Evolutionary conservation across 2,113 vertebrate species (phyloP), one percentile per base, ranked within the genome.

Genomic region (Ailurus styani): DNA sequence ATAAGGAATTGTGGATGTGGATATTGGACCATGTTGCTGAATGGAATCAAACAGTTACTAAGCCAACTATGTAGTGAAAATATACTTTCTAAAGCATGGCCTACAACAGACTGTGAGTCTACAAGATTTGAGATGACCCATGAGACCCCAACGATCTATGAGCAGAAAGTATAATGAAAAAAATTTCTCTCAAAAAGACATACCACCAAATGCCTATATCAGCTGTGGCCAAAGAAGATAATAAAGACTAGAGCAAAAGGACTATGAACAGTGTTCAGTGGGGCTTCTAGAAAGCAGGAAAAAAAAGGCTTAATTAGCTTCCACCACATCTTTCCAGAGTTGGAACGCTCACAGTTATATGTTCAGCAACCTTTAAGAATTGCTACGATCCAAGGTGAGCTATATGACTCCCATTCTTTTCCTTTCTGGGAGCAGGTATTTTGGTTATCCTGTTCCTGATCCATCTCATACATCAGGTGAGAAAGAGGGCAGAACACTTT

Each of bases 381-480:
- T 60, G 23, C 14, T 87, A 54, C 54, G 78, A 90, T 14, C 12
- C 29, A 45, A 11, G 40, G 15, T 75, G 40, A 70, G 1, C 21
- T 55, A n/a, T 34, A 27, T 7, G 4, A 78, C 0, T 60, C 15
- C 17, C 27, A 40, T 17, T 54, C 13, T 68, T 75, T 64, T 29
- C 7, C 6, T 87, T 72, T 57, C 40, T 54, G 20, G n/a, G 37
- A 50, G 13, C 1, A 90, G 42, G 47, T 47, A 47, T 54, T 64
- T 40, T 25, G n/a, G 7, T 93, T 47, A 93, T 17, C 0, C 14
- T 93, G 7, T 31, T 90, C 14, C 29, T 52, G 6, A 87, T n/a
- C 64, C n/a, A 86, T 17, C 54, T 50, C 20, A 9, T 4, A 17
- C 3, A 72, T 0, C 7, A 1, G 0, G 0, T 52, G 10, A 72